Evolutionary conservation across 2,888 invertebrate species (phyloP).

Genomic region (Hemistola chrysoprasaria): DNA sequence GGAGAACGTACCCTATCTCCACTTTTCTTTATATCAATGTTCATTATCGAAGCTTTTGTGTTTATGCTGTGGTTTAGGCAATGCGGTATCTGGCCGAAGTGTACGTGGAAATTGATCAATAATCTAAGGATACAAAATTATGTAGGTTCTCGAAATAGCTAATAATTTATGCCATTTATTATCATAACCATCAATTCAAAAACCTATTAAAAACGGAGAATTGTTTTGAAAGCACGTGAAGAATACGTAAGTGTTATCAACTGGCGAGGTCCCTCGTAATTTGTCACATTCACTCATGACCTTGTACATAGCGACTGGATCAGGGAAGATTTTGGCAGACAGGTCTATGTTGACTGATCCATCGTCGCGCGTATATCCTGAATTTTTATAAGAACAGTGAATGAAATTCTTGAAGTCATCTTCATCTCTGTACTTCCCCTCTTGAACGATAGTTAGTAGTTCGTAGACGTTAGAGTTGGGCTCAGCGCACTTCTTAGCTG

Average conservation of each 20-base stretch:
- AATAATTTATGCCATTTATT: no score
- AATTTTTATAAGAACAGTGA: conserved; percentile 1
- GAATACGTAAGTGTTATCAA: conserved; percentile 2
- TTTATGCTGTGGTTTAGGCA: no score
- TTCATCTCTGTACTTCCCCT: background rate
- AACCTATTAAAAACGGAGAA: background rate
- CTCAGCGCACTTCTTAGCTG: background rate
- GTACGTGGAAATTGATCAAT: no score
- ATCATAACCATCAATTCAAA: background rate
- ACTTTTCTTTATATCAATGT: no score
- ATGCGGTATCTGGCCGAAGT: no score
- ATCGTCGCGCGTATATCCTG: conserved; percentile 6
- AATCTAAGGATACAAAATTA: no score
- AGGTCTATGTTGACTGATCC: conserved; percentile 3
- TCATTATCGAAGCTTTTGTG: no score
- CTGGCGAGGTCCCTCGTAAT: background rate
- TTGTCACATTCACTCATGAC: conserved; percentile 3
- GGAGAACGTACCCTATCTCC: no score
- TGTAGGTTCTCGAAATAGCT: no score
- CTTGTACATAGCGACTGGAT: background rate
- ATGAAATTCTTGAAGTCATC: conserved; percentile 6
- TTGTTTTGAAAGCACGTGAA: conserved; percentile 15
- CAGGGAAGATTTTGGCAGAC: conserved; percentile 3
- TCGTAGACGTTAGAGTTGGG: background rate
- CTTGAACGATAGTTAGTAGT: background rate